Conservation (phyloP, 2,888 invertebrate genomes). For the Notocelia uddmanniana region DNA sequence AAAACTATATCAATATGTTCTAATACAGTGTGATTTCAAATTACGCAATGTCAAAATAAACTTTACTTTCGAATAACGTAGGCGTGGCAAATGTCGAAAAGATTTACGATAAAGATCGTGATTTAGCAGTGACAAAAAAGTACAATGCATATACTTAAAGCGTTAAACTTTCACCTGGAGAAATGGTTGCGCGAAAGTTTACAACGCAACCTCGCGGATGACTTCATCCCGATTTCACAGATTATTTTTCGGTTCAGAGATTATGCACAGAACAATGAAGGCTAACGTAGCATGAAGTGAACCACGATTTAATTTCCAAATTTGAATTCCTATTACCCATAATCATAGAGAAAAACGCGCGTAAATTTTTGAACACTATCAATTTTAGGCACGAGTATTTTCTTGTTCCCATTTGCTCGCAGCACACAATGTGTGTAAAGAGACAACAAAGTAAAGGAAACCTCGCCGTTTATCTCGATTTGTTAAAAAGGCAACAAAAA, state of each 20-base stretch:
- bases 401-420: constrained; percentile 1
- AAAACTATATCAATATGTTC: not conserved
- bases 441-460: constrained; percentile 27
- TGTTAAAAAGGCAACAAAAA: constrained; percentile 37
- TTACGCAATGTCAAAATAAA: constrained; percentile 57
- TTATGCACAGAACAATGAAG: constrained; percentile 31
- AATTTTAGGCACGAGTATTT: not conserved
- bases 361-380: not conserved
- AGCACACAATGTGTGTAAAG: constrained; percentile 9
- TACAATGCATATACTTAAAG: constrained; percentile 71
- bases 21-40: constrained; percentile 50
- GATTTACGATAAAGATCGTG: constrained; percentile 75
- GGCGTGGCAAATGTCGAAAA: constrained; percentile 75
- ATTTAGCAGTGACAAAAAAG: constrained; percentile 77
- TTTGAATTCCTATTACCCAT: constrained; percentile 14
- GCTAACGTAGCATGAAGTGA: constrained; percentile 28
- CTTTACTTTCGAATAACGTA: constrained; percentile 68
- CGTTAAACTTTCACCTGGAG: constrained; percentile 76
- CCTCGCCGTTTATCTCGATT: constrained; percentile 40
- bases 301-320: constrained; percentile 5
- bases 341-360: not conserved
- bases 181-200: constrained; percentile 76
- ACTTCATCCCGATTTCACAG: constrained; percentile 68
- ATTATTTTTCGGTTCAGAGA: constrained; percentile 43
- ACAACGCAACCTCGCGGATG: constrained; percentile 55